These are phyloP conservation scores for Poeciliopsis paucimaculata DNA, from an alignment of 2,797 vertebrate genomes.

Conservation along the genomic window DNA sequence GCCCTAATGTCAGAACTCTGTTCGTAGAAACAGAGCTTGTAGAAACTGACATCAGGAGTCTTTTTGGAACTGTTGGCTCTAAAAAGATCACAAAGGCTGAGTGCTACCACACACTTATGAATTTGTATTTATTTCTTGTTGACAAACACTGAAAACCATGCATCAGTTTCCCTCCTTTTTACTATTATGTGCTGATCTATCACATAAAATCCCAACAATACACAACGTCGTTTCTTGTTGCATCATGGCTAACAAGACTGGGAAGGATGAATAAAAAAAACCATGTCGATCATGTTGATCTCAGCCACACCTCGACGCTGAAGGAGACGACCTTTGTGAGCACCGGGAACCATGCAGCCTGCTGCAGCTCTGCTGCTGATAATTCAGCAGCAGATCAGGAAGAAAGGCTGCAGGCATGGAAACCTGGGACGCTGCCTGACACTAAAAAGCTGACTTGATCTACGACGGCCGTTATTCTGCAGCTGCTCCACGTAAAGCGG, in stretches of 20 bases:
- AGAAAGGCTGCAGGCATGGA: slow-evolving; percentile 31
- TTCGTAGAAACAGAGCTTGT: not conserved
- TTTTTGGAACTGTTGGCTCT: not conserved
- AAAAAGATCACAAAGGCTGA: not conserved
- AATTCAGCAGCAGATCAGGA: slow-evolving; percentile 48
- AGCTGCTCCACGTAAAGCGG: slow-evolving; percentile 55
- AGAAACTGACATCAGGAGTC: not conserved
- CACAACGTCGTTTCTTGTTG: not conserved
- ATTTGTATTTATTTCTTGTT: not conserved
- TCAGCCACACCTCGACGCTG: slow-evolving; percentile 50
- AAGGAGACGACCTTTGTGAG: slow-evolving; percentile 30
- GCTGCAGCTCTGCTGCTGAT: slow-evolving; percentile 39
- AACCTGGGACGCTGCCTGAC: slow-evolving; percentile 56
- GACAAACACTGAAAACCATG: not conserved
- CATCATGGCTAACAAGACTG: not conserved
- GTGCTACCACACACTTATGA: not conserved
- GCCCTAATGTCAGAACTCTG: too few relatives aligned
- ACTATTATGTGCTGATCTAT: not conserved
- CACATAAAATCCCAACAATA: not conserved
- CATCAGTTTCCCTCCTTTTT: not conserved
- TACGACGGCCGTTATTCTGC: slow-evolving; percentile 70
- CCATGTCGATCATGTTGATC: slow-evolving; percentile 27
- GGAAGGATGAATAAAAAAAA: slow-evolving; percentile 6
- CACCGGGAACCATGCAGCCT: not conserved
- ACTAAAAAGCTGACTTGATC: slow-evolving; percentile 73